These are phyloP conservation scores for Ennomos fuscantarius DNA, from an alignment of 2,888 invertebrate genomes.

Conservation along the genomic window DNA sequence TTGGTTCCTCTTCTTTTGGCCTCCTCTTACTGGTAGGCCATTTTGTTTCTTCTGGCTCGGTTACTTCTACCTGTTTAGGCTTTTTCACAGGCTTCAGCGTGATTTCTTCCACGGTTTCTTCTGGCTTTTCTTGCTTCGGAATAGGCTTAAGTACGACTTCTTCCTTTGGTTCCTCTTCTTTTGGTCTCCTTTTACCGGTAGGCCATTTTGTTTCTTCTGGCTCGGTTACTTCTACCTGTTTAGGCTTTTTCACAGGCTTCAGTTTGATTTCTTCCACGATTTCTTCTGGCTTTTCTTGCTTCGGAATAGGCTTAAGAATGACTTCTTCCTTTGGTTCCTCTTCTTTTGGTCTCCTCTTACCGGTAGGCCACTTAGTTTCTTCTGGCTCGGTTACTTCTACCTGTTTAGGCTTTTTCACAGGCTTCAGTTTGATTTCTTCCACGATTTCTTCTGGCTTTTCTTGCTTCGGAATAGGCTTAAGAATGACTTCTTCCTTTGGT, in stretches of 20 bases:
- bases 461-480: too few species aligned
- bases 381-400: too few species aligned
- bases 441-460: too few species aligned
- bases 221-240: slow-evolving; percentile 65
- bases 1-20: too few species aligned
- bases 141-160: slow-evolving; percentile 77
- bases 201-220: slow-evolving; percentile 54
- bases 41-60: slow-evolving; percentile 38
- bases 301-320: too few species aligned
- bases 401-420: too few species aligned
- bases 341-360: too few species aligned
- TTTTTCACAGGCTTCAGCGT: slow-evolving; percentile 69
- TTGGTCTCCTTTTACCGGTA: slow-evolving; percentile 55
- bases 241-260: slow-evolving; percentile 59
- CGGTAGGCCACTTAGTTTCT: too few species aligned
- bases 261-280: slow-evolving; percentile 62
- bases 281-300: too few species aligned
- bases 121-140: slow-evolving; percentile 61
- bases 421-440: too few species aligned
- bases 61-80: slow-evolving; percentile 61
- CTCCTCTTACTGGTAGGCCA: slow-evolving; percentile 43
- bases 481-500: too few species aligned
- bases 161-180: slow-evolving; percentile 61
- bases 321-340: too few species aligned
- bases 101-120: slow-evolving; percentile 58